Conservation (phyloP, 2,113 vertebrate species). For the Echinops telfairi region DNA sequence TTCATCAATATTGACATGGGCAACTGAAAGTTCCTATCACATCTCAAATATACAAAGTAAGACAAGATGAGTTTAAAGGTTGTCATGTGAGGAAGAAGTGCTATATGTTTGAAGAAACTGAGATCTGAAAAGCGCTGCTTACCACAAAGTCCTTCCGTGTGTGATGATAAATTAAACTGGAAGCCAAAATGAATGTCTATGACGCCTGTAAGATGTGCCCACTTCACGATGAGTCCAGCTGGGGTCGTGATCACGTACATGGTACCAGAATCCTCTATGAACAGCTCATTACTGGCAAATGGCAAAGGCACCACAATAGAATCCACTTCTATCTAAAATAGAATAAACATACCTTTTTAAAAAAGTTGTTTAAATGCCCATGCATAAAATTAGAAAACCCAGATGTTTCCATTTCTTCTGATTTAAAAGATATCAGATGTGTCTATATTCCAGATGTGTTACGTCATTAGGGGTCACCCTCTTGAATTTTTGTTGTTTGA, state of each 20-base stretch:
- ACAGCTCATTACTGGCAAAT: slow-evolving; percentile 91
- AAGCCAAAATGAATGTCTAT: slow-evolving; percentile 93
- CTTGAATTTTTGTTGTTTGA: too few species aligned
- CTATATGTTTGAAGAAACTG: not conserved
- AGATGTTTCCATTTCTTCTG: not conserved
- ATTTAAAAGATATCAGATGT: not conserved
- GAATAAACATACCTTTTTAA: slow-evolving; percentile 61
- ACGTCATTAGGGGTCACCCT: too few species aligned
- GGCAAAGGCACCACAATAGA: slow-evolving; percentile 92
- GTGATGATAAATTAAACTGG: slow-evolving; percentile 87
- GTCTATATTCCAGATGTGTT: too few species aligned
- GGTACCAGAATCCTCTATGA: slow-evolving; percentile 95
- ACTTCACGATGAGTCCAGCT: slow-evolving; percentile 94
- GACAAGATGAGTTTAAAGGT: not conserved
- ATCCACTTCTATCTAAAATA: slow-evolving; percentile 93
- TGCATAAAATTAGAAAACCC: not conserved
- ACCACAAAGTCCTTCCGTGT: slow-evolving; percentile 97
- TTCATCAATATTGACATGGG: not conserved
- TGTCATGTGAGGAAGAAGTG: not conserved
- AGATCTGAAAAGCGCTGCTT: slow-evolving; percentile 78
- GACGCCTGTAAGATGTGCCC: slow-evolving; percentile 98
- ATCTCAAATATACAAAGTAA: not conserved
- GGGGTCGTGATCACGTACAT: slow-evolving; percentile 96
- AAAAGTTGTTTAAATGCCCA: not conserved
- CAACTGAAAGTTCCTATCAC: not conserved